These are phyloP conservation scores for Pantelozetes paolii DNA, from an alignment of 2,888 invertebrate genomes.

Conservation along the genomic window DNA sequence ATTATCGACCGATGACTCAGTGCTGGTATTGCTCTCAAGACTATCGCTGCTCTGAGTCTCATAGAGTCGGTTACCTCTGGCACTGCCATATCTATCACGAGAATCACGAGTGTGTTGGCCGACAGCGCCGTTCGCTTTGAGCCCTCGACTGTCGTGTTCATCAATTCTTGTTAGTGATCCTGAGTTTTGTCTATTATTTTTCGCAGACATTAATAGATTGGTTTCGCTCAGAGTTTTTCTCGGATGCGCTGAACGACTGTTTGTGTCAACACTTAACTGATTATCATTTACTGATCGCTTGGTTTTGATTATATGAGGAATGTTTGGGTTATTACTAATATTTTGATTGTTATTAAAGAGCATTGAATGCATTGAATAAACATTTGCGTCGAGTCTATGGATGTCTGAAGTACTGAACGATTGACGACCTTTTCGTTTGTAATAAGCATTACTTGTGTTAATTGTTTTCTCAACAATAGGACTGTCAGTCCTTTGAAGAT, in stretches of 20 bases:
- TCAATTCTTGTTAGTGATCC: conserved; percentile 28
- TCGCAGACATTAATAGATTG: conserved; percentile 16
- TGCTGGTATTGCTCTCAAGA: conserved; percentile 20
- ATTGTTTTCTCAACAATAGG: conserved; percentile 9
- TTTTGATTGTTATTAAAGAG: not conserved
- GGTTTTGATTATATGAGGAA: conserved; percentile 1
- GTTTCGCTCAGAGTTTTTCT: conserved; percentile 39
- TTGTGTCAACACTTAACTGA: not conserved
- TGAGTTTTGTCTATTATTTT: not conserved
- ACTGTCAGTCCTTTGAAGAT: conserved; percentile 3
- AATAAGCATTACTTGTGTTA: conserved; percentile 11
- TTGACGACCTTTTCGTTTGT: conserved; percentile 36
- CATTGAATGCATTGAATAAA: conserved; percentile 28
- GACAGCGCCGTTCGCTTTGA: not conserved
- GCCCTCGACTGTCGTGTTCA: conserved; percentile 6
- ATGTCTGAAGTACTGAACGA: conserved; percentile 37
- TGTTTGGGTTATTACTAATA: not conserved
- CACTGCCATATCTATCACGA: not conserved
- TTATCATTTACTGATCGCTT: not conserved
- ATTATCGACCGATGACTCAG: not conserved
- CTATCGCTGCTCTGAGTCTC: conserved; percentile 25
- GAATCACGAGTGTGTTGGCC: conserved; percentile 1
- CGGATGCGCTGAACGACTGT: not conserved
- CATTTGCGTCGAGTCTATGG: conserved; percentile 31
- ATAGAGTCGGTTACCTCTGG: not conserved